Evolutionary conservation across 2,888 invertebrate genomes (phyloP).

Genomic region (Mythimna vitellina): DNA sequence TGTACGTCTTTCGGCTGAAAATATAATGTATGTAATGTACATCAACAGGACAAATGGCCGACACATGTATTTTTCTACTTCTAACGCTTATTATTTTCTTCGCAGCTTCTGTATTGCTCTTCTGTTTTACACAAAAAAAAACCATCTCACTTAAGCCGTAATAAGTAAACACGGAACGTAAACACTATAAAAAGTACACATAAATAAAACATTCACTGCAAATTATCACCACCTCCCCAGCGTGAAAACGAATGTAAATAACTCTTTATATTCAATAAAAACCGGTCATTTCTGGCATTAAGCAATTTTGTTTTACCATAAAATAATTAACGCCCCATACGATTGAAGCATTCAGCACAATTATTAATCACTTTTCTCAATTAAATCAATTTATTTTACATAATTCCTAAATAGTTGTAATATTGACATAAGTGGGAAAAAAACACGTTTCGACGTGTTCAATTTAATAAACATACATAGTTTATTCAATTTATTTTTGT

Average conservation of each 20-base stretch:
- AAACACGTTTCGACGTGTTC: conserved; percentile 60
- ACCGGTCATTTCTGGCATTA: conserved; percentile 55
- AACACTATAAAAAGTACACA: conserved; percentile 31
- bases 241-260: conserved; percentile 63
- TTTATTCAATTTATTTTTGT: conserved; percentile 42
- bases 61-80: background rate
- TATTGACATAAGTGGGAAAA: conserved; percentile 54
- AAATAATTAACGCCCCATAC: conserved; percentile 63
- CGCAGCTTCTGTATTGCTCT: background rate
- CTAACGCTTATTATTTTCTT: background rate
- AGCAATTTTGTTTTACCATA: conserved; percentile 66
- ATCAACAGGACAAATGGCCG: background rate
- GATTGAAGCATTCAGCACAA: conserved; percentile 63
- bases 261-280: conserved; percentile 60
- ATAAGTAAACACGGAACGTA: conserved; percentile 12
- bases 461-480: conserved; percentile 50
- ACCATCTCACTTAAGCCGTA: conserved; percentile 16
- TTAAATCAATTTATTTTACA: conserved; percentile 66
- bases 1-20: too few relatives aligned
- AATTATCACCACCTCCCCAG: conserved; percentile 49
- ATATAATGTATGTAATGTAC: too few relatives aligned
- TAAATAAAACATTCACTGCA: conserved; percentile 48
- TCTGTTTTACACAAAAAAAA: conserved; percentile 3
- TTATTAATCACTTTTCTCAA: conserved; percentile 67
- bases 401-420: conserved; percentile 64